Percentiles rank a stretch among this genome's conserved stretches.
phyloP scores from a whole-genome alignment of 2,113 vertebrate genomes.

The Perca fluviatilis region DNA sequence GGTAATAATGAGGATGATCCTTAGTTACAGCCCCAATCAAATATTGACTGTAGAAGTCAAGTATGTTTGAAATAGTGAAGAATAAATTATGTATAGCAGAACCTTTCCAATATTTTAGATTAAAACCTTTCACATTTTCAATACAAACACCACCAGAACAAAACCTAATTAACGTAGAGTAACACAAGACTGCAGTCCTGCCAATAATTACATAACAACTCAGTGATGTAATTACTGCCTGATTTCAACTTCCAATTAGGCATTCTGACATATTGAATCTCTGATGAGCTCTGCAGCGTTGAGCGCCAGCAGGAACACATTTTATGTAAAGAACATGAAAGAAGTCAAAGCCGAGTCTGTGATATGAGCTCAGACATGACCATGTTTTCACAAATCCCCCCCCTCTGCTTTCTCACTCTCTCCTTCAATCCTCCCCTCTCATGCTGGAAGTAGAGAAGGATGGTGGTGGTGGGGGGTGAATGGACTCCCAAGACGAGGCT shows the following conservation, averaged over 20 bases:
- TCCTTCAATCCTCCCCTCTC: background rate
- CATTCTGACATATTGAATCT: background rate
- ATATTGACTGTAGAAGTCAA: background rate
- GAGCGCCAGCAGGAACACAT: background rate
- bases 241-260: background rate
- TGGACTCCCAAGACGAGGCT: constrained; percentile 2
- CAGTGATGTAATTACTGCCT: background rate
- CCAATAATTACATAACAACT: constrained; percentile 4
- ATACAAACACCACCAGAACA: background rate
- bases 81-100: background rate
- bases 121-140: background rate
- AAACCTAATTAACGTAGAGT: constrained; percentile 8
- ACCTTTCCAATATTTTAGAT: background rate
- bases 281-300: background rate
- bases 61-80: background rate
- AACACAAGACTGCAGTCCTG: background rate
- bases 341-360: constrained; percentile 40
- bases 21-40: background rate
- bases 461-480: background rate
- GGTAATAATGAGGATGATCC: background rate
- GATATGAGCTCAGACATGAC: constrained; percentile 22
- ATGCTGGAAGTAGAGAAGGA: background rate
- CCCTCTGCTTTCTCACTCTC: background rate
- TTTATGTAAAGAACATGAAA: background rate
- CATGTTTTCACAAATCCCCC: constrained; percentile 11